Evolutionary conservation across 2,113 vertebrate genomes (phyloP), one percentile per base, ranked within the genome.

Genomic region (Burhinus bistriatus): DNA sequence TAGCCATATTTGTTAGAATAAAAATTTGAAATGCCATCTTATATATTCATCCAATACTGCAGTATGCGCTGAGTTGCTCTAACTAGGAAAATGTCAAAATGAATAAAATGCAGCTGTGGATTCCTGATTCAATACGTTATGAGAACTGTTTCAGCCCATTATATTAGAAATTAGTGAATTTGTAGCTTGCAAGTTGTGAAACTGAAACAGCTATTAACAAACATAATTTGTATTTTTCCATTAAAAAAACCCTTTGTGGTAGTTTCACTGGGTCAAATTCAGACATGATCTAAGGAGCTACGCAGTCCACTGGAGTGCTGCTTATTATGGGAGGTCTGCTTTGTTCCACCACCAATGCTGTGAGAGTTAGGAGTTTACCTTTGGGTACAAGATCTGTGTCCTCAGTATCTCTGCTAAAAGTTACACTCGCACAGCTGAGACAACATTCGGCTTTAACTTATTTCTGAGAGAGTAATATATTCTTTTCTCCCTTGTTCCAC

Each of bases 11-110:
- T 91, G 22, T 69, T 80, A 65, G 34, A 69, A 69, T 90, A 64
- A 79, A 44, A 45, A 42, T 1, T 52, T 85, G 79, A 95, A 98
- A 95, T 96, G 89, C 91, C 94, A 95, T 92, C 97, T 97, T 85
- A 87, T 70, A 68, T 90, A 93, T 93, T 94, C 47, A 26, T 92
- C 92, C 89, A 89, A 44, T 94, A 87, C 11, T 81, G 94, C 76
- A 80, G 40, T 36, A 52, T 57, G 84, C 77, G 96, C 93, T 73
- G 83, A 90, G 40, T 95, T 94, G n/a, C 85, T 80, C 13, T 89
- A 88, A 96, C 89, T 72, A 96, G 93, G 68, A 97, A 97, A 98
- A 98, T 95, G 69, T 91, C 64, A 5, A 97, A 95, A 95, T 71
- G 17, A 87, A 88, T 90, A 89, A 86, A 94, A 62, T 34, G 52